Base-by-base conservation (phyloP, 2,113 vertebrate genomes). In the Edolisoma coerulescens region DNA sequence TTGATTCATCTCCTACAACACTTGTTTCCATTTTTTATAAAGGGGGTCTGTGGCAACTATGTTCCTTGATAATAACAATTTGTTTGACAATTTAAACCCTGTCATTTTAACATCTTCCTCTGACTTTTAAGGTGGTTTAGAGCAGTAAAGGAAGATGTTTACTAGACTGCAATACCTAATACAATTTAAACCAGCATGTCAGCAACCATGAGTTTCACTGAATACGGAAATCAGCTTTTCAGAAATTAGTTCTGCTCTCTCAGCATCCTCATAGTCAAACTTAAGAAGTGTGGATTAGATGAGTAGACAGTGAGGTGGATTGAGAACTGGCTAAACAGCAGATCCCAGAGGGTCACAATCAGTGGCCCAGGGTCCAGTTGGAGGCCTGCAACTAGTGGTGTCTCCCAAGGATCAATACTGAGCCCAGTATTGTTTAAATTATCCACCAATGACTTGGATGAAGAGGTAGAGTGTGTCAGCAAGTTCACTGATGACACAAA, bases 341-440 rank as follows among this genome's bases (percentile, higher is more conserved):
- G 33, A 44, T 5, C 5, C 17, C 35, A 50, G 32, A 57, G 6
- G 35, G 20, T 20, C 3, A 7, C 69, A 39, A 53, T 44, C 57
- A 49, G 32, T 35, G 50, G 15, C 15, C 11, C 11, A 22, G 18
- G 32, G 63, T 28, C 32, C 33, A 42, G 50, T 3, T 57, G 42
- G 50, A 57, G 22, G 35, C 15, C 22, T 73, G 27, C 42, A 14
- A 16, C 9, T 50, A 35, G 35, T 37, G 26, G 9, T 32, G 14
- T 50, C 7, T 35, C 50, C 35, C 1, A 1, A 27, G 21, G 21
- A 42, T 18, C 1, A 5, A 2, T 73, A 50, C 18, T 27, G 42
- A 49, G 26, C 11, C 11, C 27, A 19, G 14, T 42, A 33, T 18
- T 42, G 11, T 50, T 80, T 57, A 37, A 64, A 4, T 33, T 50